Base-by-base conservation (phyloP, 2,888 invertebrate species). In the Clitarchus hookeri region DNA sequence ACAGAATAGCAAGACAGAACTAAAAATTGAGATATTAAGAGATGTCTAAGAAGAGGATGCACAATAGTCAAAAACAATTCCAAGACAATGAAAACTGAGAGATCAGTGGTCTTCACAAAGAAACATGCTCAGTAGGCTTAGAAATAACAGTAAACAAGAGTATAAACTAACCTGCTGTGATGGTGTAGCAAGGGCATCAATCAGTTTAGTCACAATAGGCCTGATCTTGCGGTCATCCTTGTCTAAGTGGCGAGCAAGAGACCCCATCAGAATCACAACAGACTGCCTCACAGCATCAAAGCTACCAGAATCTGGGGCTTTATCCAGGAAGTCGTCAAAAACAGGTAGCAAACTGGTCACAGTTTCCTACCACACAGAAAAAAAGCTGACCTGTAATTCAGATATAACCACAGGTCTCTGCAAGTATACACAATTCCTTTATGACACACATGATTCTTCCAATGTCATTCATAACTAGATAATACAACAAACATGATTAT, bases 181-280 rank as follows among this genome's bases (percentile, higher is more conserved):
- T 19, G 99, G 99, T 78, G 99, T 99, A 65, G 97, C 97, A 8
- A 99, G 93, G 0, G 99, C 97, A 85, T 97, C 95, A 85, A 99
- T 95, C 83, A 99, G 93, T 87, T 98, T 94, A 89, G 95, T 94
- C 13, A 99, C 96, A 90, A 99, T 99, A n/a, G 99, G 98, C 90
- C 97, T 96, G 89, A 99, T 96, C 90, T 98, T 93, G 6, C 95
- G 94, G 92, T 99, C 98, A 88, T 95, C 95, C 88, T 97, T 97
- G 89, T 97, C 97, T 90, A 99, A 94, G 94, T 99, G 98, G 82
- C 97, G 94, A n/a, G 99, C 99, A 89, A 99, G 93, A 0, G 97
- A 98, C 8, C 99, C 99, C 96, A 99, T 98, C 86, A 99, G 93
- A 90, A 99, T 97, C 86, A 99, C 98, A 86, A 99, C 98, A 88